Conservation (phyloP, 2,888 invertebrate species). For the Noctua janthe region DNA sequence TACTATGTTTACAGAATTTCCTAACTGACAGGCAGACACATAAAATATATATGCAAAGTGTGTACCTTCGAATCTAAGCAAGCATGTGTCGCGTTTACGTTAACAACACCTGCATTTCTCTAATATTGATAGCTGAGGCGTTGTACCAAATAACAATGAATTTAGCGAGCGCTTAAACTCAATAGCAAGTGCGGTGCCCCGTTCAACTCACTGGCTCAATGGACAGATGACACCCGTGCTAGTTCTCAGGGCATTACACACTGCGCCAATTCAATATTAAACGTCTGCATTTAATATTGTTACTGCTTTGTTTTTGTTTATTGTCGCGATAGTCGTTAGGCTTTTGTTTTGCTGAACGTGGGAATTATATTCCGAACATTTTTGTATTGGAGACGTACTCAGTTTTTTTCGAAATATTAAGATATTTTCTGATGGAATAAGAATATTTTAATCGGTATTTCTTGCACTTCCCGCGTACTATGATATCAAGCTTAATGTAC, state of each 20-base stretch:
- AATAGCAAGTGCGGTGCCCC: constrained; percentile 35
- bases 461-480: background rate
- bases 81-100: constrained; percentile 21
- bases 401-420: background rate
- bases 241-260: constrained; percentile 64
- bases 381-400: background rate
- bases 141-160: constrained; percentile 49
- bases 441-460: background rate
- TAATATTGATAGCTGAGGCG: constrained; percentile 31
- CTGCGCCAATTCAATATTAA: constrained; percentile 68
- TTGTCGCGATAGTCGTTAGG: constrained; percentile 4
- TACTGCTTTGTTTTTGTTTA: constrained; percentile 31
- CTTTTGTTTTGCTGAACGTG: constrained; percentile 7
- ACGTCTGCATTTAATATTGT: constrained; percentile 53
- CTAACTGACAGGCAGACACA: constrained; percentile 9
- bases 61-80: constrained; percentile 27
- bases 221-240: constrained; percentile 53
- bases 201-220: constrained; percentile 45
- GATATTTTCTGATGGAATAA: background rate
- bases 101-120: constrained; percentile 31
- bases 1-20: constrained; percentile 2
- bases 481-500: background rate
- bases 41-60: constrained; percentile 9
- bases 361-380: background rate
- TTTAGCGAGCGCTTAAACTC: constrained; percentile 40